These are phyloP conservation scores for Chelon labrosus DNA, from an alignment of 2,797 vertebrate genomes.

Conservation along the genomic window DNA sequence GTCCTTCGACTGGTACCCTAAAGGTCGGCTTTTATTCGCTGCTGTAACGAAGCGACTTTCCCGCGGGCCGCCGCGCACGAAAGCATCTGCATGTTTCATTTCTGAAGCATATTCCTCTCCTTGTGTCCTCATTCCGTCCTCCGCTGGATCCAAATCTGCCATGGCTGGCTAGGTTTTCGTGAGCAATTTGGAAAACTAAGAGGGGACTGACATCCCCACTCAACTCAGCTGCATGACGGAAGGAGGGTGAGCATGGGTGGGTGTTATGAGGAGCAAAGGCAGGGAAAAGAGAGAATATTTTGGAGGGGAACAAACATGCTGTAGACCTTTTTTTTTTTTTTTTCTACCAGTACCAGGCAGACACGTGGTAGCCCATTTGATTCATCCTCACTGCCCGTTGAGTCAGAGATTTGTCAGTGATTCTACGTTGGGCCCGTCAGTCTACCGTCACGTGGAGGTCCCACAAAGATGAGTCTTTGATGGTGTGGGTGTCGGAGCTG, in stretches of 20 bases:
- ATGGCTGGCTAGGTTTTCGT: slow-evolving; percentile 59
- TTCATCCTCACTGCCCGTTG: slow-evolving; percentile 19
- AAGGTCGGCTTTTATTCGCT: slow-evolving; percentile 38
- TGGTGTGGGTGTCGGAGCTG: slow-evolving; percentile 43
- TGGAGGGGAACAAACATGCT: slow-evolving; percentile 13
- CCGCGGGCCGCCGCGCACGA: slow-evolving; percentile 19
- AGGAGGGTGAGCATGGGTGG: background rate
- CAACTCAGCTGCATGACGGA: slow-evolving; percentile 28
- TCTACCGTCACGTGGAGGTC: slow-evolving; percentile 27
- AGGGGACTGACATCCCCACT: slow-evolving; percentile 47
- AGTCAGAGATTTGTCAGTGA: slow-evolving; percentile 31
- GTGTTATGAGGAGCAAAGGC: background rate
- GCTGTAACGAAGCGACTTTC: slow-evolving; percentile 46
- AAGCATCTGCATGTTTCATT: slow-evolving; percentile 53
- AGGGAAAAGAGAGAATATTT: slow-evolving; percentile 22
- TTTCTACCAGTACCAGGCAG: background rate
- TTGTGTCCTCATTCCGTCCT: slow-evolving; percentile 59
- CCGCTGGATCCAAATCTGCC: slow-evolving; percentile 40
- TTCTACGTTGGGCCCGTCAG: slow-evolving; percentile 25
- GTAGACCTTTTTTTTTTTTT: slow-evolving; percentile 13
- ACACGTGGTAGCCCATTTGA: background rate
- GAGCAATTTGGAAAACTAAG: slow-evolving; percentile 60
- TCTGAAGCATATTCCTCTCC: slow-evolving; percentile 28
- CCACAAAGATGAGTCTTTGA: slow-evolving; percentile 42
- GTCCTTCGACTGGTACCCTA: slow-evolving; percentile 37